Conservation (phyloP, 2,888 invertebrate species). For the Merodon equestris region DNA sequence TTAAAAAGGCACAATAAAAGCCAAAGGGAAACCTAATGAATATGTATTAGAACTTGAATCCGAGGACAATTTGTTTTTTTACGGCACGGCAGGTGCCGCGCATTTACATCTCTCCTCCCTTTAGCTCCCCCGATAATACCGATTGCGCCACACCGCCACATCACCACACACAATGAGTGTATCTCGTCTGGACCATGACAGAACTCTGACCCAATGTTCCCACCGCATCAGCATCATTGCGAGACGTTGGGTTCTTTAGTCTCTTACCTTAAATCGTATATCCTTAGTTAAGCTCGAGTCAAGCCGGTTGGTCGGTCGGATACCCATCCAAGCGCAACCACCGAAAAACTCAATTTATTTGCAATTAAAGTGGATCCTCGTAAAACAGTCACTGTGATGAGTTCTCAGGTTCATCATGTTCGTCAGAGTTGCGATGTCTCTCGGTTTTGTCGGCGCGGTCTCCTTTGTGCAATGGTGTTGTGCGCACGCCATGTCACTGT, state of each 20-base stretch:
- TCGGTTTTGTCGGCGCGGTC: conserved; percentile 38
- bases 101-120: neutral
- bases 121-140: conserved; percentile 2
- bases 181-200: conserved; percentile 32
- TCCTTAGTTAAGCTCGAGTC: no score
- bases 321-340: conserved; percentile 19
- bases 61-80: conserved; percentile 45
- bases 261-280: no score
- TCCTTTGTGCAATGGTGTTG: conserved; percentile 53
- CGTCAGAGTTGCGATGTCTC: conserved; percentile 23
- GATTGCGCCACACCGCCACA: no score
- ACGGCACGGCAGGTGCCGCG: conserved; percentile 4
- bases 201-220: conserved; percentile 58
- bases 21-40: conserved; percentile 26
- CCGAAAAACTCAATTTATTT: conserved; percentile 71
- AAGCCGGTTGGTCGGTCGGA: neutral
- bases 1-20: conserved; percentile 8
- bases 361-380: conserved; percentile 71
- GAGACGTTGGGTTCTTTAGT: no score
- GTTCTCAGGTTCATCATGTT: conserved; percentile 66
- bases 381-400: conserved; percentile 69
- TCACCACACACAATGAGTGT: conserved; percentile 11
- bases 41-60: conserved; percentile 30
- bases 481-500: conserved; percentile 66
- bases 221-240: conserved; percentile 17